Percentiles rank a stretch among this genome's conserved stretches.
These are phyloP conservation scores for Quadroppia sp. DNA, from an alignment of 2,888 invertebrate genomes.

Conservation along the genomic window DNA sequence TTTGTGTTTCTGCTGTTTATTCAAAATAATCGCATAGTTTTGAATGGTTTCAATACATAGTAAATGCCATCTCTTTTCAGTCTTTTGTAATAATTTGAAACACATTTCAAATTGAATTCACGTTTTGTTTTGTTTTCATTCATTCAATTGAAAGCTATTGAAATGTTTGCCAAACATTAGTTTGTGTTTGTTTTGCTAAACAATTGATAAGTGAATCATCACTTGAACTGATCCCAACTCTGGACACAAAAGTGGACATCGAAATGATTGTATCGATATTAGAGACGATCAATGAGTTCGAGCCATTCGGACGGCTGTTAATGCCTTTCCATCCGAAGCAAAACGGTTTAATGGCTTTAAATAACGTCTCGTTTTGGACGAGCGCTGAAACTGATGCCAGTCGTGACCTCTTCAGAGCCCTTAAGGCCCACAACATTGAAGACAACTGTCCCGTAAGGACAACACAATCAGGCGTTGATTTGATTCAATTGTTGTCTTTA, in stretches of 20 bases:
- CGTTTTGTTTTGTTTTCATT: too few relatives aligned
- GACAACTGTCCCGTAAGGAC: conserved; percentile 41
- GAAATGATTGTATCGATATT: conserved; percentile 39
- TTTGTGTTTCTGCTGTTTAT: too few relatives aligned
- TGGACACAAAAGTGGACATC: background rate
- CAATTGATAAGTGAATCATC: too few relatives aligned
- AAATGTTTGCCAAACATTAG: too few relatives aligned
- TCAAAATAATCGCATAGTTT: too few relatives aligned
- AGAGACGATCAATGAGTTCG: conserved; percentile 66
- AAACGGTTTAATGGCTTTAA: background rate
- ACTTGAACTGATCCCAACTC: background rate
- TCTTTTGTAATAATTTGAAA: too few relatives aligned
- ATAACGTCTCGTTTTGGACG: conserved; percentile 18
- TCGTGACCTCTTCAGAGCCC: conserved; percentile 45
- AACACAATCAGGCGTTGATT: too few relatives aligned
- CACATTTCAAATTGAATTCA: too few relatives aligned
- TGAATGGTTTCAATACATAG: too few relatives aligned
- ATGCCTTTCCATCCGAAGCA: conserved; percentile 39
- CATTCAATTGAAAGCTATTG: too few relatives aligned
- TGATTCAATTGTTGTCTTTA: background rate
- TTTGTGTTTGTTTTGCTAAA: too few relatives aligned
- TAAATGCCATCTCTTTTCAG: too few relatives aligned
- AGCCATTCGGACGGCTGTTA: conserved; percentile 76
- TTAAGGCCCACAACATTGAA: conserved; percentile 43
- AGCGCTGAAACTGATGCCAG: conserved; percentile 43